Evolutionary conservation across 2,888 invertebrate genomes (phyloP), one percentile per base, ranked within the genome.

Genomic region (Leucania comma): DNA sequence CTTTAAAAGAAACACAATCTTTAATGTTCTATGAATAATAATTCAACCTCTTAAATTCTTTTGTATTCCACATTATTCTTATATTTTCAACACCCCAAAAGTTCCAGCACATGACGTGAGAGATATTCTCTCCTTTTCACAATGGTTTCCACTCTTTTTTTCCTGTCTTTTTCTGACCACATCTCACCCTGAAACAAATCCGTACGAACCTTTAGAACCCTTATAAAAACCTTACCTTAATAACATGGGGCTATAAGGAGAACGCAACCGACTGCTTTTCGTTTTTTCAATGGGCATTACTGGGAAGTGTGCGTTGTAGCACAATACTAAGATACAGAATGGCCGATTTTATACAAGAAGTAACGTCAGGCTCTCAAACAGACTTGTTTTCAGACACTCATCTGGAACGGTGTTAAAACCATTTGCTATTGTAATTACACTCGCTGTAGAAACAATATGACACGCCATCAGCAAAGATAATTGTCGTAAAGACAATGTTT

Each of bases 1-100:
- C n/a, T 32, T 50, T 3, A 17, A 53, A 72, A 71, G 17, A 42
- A 20, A 42, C 32, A 57, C 76, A 67, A 3, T 1, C 6, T 71
- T 29, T 17, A 6, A 2, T 35, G 57, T 38, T 38, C 5, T 50
- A 42, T 42, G 17, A 14, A 38, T 42, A 42, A 17, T 6, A 17
- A 20, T 42, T 29, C 10, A 9, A 6, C 20, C 4, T 57, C n/a
- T 24, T 3, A 8, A 29, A 51, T 42, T 4, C 14, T 24, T 46
- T 56, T 1, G 20, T 72, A 29, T n/a, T n/a, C 32, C 22, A 22
- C 20, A 35, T 46, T 12, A 17, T 26, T 46, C 10, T 35, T 26
- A 26, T 24, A 51, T 51, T 17, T 8, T 24, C 26, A 8, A 26
- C 24, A 54, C 20, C 29, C 3, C 9, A 29, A 29, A 54, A 20